Evolutionary conservation across 2,797 vertebrate genomes (phyloP).

Genomic region (Neosalanx taihuensis): DNA sequence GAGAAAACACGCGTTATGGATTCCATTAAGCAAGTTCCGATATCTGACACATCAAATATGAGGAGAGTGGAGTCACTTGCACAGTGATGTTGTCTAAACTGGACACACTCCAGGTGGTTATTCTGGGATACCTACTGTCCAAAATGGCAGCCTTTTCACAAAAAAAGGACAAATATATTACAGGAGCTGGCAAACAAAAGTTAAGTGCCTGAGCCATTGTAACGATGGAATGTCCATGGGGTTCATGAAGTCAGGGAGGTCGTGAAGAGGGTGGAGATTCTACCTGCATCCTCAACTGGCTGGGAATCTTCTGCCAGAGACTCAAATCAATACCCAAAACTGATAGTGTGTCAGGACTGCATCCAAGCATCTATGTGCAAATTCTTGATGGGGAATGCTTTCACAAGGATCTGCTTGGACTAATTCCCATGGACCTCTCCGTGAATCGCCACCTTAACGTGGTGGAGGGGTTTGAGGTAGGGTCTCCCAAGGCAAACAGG

Average conservation of each 20-base stretch:
- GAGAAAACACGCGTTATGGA: conserved; percentile 12
- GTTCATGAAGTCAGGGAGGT: conserved; percentile 48
- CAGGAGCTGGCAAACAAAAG: conserved; percentile 84
- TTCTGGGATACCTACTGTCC: conserved; percentile 80
- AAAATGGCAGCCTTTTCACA: conserved; percentile 78
- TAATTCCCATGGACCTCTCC: conserved; percentile 17
- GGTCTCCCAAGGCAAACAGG: no score
- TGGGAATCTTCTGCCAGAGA: conserved; percentile 56
- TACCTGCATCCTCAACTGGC: conserved; percentile 65
- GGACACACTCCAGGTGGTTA: conserved; percentile 84
- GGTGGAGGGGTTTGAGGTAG: no score
- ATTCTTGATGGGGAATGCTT: conserved; percentile 28
- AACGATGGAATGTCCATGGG: conserved; percentile 82
- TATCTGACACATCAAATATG: conserved; percentile 25
- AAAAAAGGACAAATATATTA: conserved; percentile 66
- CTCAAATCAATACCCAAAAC: conserved; percentile 57
- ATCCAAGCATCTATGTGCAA: conserved; percentile 52
- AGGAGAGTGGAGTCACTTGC: conserved; percentile 26
- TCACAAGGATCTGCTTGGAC: conserved; percentile 21
- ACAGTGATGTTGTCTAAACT: conserved; percentile 53
- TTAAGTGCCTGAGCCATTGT: conserved; percentile 81
- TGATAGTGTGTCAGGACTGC: conserved; percentile 42
- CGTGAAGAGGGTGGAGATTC: conserved; percentile 61
- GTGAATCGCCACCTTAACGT: no score
- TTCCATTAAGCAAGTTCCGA: conserved; percentile 26